Evolutionary conservation across 2,113 vertebrate genomes (phyloP), one percentile per base, ranked within the genome.

Genomic region (Aphelocoma coerulescens): DNA sequence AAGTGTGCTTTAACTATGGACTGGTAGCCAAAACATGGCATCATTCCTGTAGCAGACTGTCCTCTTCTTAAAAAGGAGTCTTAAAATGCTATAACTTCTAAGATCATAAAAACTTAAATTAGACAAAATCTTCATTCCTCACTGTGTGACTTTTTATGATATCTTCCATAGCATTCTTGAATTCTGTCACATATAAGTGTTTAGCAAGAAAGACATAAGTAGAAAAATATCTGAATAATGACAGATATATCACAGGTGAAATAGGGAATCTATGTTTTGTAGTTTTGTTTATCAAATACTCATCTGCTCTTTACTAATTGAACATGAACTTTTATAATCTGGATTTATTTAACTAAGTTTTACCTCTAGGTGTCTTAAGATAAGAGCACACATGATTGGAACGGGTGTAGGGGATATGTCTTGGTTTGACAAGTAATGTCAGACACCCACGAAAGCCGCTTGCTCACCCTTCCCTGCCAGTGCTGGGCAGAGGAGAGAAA

Each of bases 321-420:
- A 82, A 48, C 66, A 13, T 33, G 23, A 85, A 65, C 9, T 7
- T 62, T 72, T 63, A 7, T 61, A 43, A 49, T 55, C 24, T 46
- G 49, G 18, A 41, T 3, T 63, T 81, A 39, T 35, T 46, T n/a
- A 57, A 37, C 6, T 43, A 67, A 57, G 1, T 55, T 78, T 58
- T 65, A 58, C 8, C 4, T 88, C 20, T 58, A 19, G 19, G 14
- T 37, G 3, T 22, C 49, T 81, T 49, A 41, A 80, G 16, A 32
- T 10, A 77, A 79, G 20, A 75, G 12, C 11, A 68, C 19, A 30
- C 11, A 59, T 30, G 16, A 30, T 7, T 52, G 30, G 27, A 83
- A 63, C 27, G 8, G 2, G 4, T 23, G 15, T 41, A 78, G 7
- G 0, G 6, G 1, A 3, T 26, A 24, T 37, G 23, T 59, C n/a